Percentiles rank a stretch among this genome's conserved stretches.
These are phyloP conservation scores for Antedon mediterranea DNA, from an alignment of 53 echinoderm and acorn worm species.

Conservation along the genomic window DNA sequence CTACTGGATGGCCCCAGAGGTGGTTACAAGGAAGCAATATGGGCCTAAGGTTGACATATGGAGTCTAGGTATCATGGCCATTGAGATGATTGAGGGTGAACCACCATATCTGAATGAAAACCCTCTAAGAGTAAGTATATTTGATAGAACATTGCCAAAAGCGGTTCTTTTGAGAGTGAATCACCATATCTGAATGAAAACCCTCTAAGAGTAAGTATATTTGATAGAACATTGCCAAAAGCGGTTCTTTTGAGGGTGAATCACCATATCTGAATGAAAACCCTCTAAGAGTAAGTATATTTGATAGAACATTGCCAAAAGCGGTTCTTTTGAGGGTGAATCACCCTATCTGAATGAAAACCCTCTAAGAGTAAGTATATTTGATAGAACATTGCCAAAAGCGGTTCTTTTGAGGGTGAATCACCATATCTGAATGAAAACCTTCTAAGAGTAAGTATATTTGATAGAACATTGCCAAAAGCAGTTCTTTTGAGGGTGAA, in stretches of 20 bases:
- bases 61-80: constrained; percentile 97
- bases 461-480: not conserved
- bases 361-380: constrained; percentile 71
- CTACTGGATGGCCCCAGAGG: constrained; percentile 99
- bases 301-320: not conserved
- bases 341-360: constrained; percentile 97
- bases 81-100: constrained; percentile 98
- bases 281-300: constrained; percentile 71
- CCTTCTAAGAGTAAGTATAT: no score
- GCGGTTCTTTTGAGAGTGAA: constrained; percentile 74
- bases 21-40: constrained; percentile 95
- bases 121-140: constrained; percentile 71
- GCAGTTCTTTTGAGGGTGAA: no score
- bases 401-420: no score
- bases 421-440: no score
- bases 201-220: constrained; percentile 71
- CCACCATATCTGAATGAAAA: constrained; percentile 97
- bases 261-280: constrained; percentile 97
- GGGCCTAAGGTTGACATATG: constrained; percentile 98
- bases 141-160: not conserved
- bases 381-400: not conserved
- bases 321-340: constrained; percentile 74
- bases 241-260: constrained; percentile 74
- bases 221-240: not conserved
- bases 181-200: constrained; percentile 97